Evolutionary conservation across 2,113 vertebrate genomes (phyloP).

Genomic region (Anarrhichthys ocellatus): DNA sequence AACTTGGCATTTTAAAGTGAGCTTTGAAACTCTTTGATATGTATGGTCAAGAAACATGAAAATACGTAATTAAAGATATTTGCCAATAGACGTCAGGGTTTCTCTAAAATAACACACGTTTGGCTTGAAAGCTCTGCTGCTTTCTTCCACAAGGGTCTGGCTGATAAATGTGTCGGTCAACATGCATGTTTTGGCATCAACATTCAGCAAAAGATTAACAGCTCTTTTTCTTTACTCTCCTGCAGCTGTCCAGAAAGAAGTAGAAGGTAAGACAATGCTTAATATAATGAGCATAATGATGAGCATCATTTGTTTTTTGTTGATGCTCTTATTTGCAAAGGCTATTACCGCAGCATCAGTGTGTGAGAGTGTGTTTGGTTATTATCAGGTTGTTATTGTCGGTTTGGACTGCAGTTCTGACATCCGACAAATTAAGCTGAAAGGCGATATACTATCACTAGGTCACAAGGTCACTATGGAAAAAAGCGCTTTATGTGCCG

Average conservation of each 20-base stretch:
- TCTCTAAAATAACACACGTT: constrained; percentile 2
- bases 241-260: constrained; percentile 82
- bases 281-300: constrained; percentile 55
- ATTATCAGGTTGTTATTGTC: constrained; percentile 77
- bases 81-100: constrained; percentile 16
- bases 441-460: constrained; percentile 60
- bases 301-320: constrained; percentile 47
- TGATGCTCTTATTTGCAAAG: constrained; percentile 57
- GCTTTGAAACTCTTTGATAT: constrained; percentile 7
- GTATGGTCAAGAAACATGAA: neutral
- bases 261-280: constrained; percentile 83
- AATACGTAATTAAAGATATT: neutral
- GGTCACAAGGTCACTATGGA: constrained; percentile 65
- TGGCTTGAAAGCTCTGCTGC: neutral
- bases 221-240: constrained; percentile 60
- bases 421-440: constrained; percentile 77
- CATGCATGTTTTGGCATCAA: constrained; percentile 2
- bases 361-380: constrained; percentile 59
- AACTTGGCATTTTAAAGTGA: constrained; percentile 12
- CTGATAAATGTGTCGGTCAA: neutral
- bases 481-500: constrained; percentile 53
- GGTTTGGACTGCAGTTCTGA: constrained; percentile 86
- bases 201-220: constrained; percentile 42
- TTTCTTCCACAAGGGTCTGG: neutral
- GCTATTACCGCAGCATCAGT: constrained; percentile 50